phyloP scores from a whole-genome alignment of 2,113 vertebrate genomes.

The Physeter macrocephalus region DNA sequence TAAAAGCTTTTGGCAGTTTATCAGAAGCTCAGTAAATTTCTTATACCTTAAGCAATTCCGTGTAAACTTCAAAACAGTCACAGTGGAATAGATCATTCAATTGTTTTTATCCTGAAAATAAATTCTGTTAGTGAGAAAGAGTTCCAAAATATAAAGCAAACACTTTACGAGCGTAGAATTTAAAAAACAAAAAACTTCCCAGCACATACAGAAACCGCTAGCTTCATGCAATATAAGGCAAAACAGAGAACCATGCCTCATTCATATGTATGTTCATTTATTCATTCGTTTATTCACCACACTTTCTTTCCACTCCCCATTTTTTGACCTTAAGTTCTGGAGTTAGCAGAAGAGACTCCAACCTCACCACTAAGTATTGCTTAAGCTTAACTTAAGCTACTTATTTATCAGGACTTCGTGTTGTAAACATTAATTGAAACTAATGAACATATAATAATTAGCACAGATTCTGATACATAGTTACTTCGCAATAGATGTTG shows the following conservation, averaged over 20 bases:
- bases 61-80: background rate
- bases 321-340: background rate
- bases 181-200: background rate
- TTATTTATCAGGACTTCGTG: background rate
- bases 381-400: background rate
- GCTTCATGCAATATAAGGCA: background rate
- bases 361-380: background rate
- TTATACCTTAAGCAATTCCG: background rate
- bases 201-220: background rate
- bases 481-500: background rate
- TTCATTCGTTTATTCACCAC: background rate
- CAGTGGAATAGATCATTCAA: background rate
- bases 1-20: background rate
- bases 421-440: background rate
- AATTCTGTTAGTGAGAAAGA: background rate
- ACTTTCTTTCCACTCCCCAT: background rate
- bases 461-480: background rate
- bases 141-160: background rate
- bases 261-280: background rate
- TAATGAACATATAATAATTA: background rate
- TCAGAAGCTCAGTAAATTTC: background rate
- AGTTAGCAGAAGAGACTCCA: background rate
- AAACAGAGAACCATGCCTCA: background rate
- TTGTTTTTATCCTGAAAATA: background rate
- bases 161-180: background rate